Evolutionary conservation across 2,888 invertebrate species (phyloP).

Genomic region (Phania funesta): DNA sequence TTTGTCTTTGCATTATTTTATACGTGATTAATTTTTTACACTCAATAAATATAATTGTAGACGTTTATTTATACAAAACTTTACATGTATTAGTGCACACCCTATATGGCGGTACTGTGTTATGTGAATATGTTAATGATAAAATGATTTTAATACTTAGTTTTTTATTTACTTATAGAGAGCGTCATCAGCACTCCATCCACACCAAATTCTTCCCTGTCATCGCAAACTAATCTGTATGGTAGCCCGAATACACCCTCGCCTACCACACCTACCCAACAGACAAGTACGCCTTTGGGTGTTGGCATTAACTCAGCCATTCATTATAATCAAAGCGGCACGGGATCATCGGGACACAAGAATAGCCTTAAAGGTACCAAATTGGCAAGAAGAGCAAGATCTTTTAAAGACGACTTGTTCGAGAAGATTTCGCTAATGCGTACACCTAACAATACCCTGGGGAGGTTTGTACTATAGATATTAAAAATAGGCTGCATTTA

Average conservation of each 20-base stretch:
- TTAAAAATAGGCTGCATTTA: too few relatives aligned
- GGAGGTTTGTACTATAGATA: conserved; percentile 72
- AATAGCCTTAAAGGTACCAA: conserved; percentile 90
- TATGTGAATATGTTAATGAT: conserved; percentile 35
- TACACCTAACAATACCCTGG: conserved; percentile 84
- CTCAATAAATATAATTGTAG: conserved; percentile 52
- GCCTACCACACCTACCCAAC: conserved; percentile 70
- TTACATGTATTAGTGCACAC: conserved; percentile 8
- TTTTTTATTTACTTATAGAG: conserved; percentile 70
- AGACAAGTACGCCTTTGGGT: conserved; percentile 66
- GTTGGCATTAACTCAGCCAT: conserved; percentile 58
- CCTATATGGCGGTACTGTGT: conserved; percentile 24
- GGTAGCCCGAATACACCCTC: conserved; percentile 69
- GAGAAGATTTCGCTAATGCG: conserved; percentile 95
- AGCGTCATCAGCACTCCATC: conserved; percentile 79
- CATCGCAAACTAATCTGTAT: conserved; percentile 68
- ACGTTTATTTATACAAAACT: conserved; percentile 11
- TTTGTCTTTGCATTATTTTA: conserved; percentile 36
- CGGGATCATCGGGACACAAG: conserved; percentile 83
- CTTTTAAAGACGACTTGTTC: conserved; percentile 95
- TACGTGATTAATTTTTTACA: conserved; percentile 54
- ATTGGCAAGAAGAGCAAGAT: conserved; percentile 92
- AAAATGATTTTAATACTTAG: conserved; percentile 16
- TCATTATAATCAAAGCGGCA: conserved; percentile 47
- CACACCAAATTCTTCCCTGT: conserved; percentile 76